These are phyloP conservation scores for Hippoglossus stenolepis DNA, from an alignment of 2,113 vertebrate species.

Conservation along the genomic window DNA sequence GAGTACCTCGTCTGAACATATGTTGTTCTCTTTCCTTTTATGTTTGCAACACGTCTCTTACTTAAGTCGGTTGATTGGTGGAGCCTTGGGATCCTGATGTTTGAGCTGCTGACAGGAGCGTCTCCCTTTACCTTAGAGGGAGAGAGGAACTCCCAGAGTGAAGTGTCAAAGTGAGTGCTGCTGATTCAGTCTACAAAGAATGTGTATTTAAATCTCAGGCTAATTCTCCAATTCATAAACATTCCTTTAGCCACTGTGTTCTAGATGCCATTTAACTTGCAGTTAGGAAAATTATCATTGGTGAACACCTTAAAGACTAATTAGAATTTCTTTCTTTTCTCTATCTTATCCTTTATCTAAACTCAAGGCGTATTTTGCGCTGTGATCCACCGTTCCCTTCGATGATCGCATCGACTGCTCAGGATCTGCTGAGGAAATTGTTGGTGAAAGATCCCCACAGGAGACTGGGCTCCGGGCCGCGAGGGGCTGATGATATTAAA, in stretches of 20 bases:
- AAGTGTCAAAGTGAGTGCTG: slow-evolving; percentile 90
- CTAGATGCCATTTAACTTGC: neutral
- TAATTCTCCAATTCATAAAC: neutral
- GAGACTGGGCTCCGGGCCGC: slow-evolving; percentile 88
- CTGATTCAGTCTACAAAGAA: slow-evolving; percentile 1
- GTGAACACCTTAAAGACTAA: neutral
- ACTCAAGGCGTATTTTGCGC: slow-evolving; percentile 88
- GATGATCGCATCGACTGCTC: slow-evolving; percentile 86
- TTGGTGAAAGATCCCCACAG: slow-evolving; percentile 91
- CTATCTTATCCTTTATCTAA: neutral
- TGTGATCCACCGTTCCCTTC: slow-evolving; percentile 91
- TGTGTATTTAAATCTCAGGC: neutral
- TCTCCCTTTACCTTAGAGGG: slow-evolving; percentile 94
- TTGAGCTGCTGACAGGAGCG: slow-evolving; percentile 91
- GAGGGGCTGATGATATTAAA: slow-evolving; percentile 89
- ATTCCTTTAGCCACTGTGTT: neutral
- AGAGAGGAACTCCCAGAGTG: slow-evolving; percentile 91
- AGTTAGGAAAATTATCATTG: neutral
- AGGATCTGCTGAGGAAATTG: slow-evolving; percentile 89
- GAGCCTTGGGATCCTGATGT: slow-evolving; percentile 93
- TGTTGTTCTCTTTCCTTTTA: neutral
- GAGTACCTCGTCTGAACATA: neutral
- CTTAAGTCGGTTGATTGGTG: slow-evolving; percentile 92
- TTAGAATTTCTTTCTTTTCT: neutral
- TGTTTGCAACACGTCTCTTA: neutral